Conservation (phyloP, 1,140 invertebrate species). For the Pseudomyrmex dendroicus region DNA sequence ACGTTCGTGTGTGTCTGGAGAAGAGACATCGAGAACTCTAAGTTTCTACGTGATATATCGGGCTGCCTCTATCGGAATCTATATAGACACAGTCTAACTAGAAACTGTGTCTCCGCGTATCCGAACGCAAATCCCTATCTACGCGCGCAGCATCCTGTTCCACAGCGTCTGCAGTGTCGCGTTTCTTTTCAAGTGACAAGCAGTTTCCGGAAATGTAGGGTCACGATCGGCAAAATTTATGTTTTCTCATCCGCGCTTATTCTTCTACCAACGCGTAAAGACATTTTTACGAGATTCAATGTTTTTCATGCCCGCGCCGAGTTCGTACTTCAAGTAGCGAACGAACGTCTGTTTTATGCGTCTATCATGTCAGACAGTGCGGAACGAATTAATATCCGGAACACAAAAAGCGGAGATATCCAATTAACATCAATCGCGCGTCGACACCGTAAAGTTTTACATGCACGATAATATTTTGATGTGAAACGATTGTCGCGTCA, state of each 20-base stretch:
- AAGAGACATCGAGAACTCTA: not conserved
- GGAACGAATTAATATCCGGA: conserved; percentile 15
- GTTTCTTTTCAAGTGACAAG: conserved; percentile 20
- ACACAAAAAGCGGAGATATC: not conserved
- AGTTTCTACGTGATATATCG: conserved; percentile 39
- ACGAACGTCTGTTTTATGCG: conserved; percentile 26
- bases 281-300: conserved; percentile 30
- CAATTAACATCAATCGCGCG: not conserved
- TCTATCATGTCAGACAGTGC: not conserved
- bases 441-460: conserved; percentile 4
- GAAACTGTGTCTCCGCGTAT: not conserved
- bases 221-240: conserved; percentile 33
- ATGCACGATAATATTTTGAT: conserved; percentile 9
- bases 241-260: conserved; percentile 14
- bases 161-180: not conserved
- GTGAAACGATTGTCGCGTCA: not conserved
- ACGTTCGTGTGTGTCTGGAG: not conserved
- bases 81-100: conserved; percentile 51
- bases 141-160: not conserved
- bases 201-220: conserved; percentile 7
- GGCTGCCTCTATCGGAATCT: not conserved
- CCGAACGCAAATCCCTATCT: conserved; percentile 1
- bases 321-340: not conserved
- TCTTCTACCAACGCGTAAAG: conserved; percentile 4
- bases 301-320: conserved; percentile 1